Evolutionary conservation across 2,113 vertebrate species (phyloP).

Genomic region (Dendropsophus ebraccatus): DNA sequence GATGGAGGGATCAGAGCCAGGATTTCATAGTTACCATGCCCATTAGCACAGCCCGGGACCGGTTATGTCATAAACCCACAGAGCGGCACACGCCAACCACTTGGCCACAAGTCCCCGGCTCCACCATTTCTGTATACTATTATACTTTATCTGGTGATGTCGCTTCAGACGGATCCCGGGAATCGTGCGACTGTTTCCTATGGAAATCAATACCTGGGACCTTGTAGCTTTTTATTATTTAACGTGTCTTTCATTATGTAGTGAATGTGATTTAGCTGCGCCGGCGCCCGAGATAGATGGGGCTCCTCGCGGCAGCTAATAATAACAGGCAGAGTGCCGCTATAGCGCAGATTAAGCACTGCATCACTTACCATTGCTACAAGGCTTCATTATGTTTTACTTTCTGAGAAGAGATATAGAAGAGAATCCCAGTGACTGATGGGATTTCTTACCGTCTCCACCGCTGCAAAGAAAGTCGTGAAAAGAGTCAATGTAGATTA

Average conservation of each 20-base stretch:
- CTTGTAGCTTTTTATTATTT: conserved; percentile 43
- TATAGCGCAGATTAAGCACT: conserved; percentile 51
- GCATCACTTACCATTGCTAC: conserved; percentile 53
- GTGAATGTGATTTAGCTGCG: conserved; percentile 45
- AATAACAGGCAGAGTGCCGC: conserved; percentile 46
- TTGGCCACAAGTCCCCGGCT: not conserved
- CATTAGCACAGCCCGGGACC: conserved; percentile 45
- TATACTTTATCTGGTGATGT: not conserved
- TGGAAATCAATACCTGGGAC: conserved; percentile 28
- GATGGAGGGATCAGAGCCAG: not conserved
- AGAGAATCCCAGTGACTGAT: conserved; percentile 20
- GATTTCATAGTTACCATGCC: conserved; percentile 44
- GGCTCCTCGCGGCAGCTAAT: conserved; percentile 49
- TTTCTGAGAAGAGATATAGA: conserved; percentile 21
- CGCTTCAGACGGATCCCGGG: too few relatives aligned
- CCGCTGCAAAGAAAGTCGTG: not conserved
- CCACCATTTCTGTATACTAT: not conserved
- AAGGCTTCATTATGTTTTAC: conserved; percentile 54
- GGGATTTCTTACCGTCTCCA: conserved; percentile 7
- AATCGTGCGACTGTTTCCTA: too few relatives aligned
- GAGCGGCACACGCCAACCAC: conserved; percentile 20
- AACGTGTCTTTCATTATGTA: conserved; percentile 51
- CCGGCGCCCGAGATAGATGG: conserved; percentile 45
- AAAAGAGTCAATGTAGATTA: not conserved
- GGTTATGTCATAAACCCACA: too few relatives aligned